These are phyloP conservation scores for Pygathrix nemaeus DNA, from an alignment of 2,113 vertebrate species.

Conservation along the genomic window DNA sequence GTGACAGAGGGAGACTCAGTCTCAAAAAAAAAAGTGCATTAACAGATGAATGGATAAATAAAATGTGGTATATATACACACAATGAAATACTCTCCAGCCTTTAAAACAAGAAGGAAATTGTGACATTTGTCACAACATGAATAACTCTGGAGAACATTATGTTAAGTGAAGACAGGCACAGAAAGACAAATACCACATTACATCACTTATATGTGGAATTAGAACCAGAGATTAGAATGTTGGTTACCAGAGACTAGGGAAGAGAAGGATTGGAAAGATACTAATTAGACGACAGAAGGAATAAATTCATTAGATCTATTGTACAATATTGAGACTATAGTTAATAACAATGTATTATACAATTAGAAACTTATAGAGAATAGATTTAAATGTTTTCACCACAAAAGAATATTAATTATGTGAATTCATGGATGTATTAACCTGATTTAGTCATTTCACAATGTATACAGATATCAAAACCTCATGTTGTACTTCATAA, in stretches of 20 bases:
- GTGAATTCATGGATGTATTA: neutral
- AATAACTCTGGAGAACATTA: neutral
- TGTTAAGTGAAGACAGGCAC: neutral
- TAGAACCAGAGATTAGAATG: neutral
- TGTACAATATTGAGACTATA: neutral
- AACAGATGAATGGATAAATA: neutral
- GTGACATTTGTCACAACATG: neutral
- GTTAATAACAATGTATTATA: neutral
- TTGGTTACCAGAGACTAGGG: neutral
- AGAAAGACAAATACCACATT: neutral
- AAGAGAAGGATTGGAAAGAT: neutral
- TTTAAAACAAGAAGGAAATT: neutral
- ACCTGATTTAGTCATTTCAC: neutral
- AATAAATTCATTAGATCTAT: neutral
- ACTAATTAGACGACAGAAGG: accelerated
- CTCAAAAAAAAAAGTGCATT: too few species aligned
- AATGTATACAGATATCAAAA: neutral
- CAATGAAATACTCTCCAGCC: too few species aligned
- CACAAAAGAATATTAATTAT: neutral
- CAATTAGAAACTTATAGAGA: too few species aligned
- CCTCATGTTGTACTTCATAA: neutral
- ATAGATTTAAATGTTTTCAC: neutral
- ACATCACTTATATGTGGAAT: neutral
- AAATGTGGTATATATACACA: neutral
- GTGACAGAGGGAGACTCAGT: too few species aligned